Evolutionary conservation across 2,797 vertebrate species (phyloP).

Genomic region (Sebastes itinus): DNA sequence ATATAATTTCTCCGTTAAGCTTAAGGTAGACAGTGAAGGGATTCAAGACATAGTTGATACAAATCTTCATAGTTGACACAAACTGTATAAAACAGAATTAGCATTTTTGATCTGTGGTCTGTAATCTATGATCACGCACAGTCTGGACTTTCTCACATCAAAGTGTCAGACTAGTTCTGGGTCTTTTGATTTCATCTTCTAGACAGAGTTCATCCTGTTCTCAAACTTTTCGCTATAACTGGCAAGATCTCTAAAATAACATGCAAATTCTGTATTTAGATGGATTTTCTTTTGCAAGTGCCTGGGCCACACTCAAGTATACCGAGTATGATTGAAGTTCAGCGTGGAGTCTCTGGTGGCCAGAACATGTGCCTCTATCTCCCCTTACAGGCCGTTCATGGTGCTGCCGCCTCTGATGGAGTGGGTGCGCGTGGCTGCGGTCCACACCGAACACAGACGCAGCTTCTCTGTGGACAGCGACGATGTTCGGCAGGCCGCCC

Average conservation of each 20-base stretch:
- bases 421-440: constrained; percentile 95
- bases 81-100: not conserved
- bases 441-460: constrained; percentile 93
- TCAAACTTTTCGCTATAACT: constrained; percentile 17
- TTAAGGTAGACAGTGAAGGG: not conserved
- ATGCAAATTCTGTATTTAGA: constrained; percentile 45
- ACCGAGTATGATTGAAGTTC: constrained; percentile 7
- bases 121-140: not conserved
- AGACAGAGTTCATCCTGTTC: constrained; percentile 33
- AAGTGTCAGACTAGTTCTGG: not conserved
- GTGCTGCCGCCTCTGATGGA: constrained; percentile 97
- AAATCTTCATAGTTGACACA: not conserved
- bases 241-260: constrained; percentile 27
- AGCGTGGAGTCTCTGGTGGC: not conserved
- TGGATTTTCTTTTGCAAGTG: constrained; percentile 41
- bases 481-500: constrained; percentile 95
- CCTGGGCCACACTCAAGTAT: constrained; percentile 7
- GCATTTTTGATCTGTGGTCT: not conserved
- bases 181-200: constrained; percentile 34
- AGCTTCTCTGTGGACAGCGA: constrained; percentile 98
- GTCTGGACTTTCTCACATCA: constrained; percentile 5
- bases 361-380: constrained; percentile 51
- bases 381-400: constrained; percentile 90
- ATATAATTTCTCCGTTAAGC: not conserved
- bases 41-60: not conserved